These are phyloP conservation scores for Spodoptera frugiperda DNA, from an alignment of 1,140 invertebrate genomes.

Conservation along the genomic window DNA sequence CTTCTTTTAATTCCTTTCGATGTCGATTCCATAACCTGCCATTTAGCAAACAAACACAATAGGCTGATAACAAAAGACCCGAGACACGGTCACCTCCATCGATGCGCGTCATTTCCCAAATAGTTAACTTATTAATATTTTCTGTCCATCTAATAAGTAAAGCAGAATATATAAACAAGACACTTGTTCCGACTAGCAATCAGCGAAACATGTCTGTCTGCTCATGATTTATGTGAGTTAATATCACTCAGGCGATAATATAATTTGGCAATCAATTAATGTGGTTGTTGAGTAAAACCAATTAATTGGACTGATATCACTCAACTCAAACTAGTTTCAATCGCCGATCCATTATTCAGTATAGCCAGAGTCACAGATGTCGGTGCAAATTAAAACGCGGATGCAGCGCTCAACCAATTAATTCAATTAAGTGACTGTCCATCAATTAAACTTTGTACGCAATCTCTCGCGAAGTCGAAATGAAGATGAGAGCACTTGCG, in stretches of 20 bases:
- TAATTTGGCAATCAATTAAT: slow-evolving; percentile 36
- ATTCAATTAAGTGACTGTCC: slow-evolving; percentile 12
- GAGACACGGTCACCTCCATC: background rate
- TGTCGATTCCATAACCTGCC: slow-evolving; percentile 20
- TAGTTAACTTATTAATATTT: too few relatives aligned
- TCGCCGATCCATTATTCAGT: slow-evolving; percentile 6
- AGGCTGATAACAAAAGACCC: slow-evolving; percentile 24
- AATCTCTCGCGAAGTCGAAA: too few relatives aligned
- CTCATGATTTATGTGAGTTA: slow-evolving; percentile 14
- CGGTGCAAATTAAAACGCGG: slow-evolving; percentile 11
- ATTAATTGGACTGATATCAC: slow-evolving; percentile 31
- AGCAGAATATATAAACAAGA: too few relatives aligned
- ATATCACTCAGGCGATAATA: slow-evolving; percentile 2
- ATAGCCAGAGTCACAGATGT: slow-evolving; percentile 31
- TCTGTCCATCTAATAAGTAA: too few relatives aligned
- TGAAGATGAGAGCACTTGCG: too few relatives aligned
- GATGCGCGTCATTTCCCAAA: too few relatives aligned
- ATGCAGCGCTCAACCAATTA: slow-evolving; percentile 12
- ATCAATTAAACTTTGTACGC: slow-evolving; percentile 3
- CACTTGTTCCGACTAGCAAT: background rate
- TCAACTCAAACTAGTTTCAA: slow-evolving; percentile 23
- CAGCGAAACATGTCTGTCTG: background rate
- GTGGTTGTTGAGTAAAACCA: slow-evolving; percentile 30
- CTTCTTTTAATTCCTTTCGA: slow-evolving; percentile 13
- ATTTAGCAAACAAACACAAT: slow-evolving; percentile 19